Evolutionary conservation across 2,888 invertebrate species (phyloP), one percentile per base, ranked within the genome.

Genomic region (Tryphoninae sp.): DNA sequence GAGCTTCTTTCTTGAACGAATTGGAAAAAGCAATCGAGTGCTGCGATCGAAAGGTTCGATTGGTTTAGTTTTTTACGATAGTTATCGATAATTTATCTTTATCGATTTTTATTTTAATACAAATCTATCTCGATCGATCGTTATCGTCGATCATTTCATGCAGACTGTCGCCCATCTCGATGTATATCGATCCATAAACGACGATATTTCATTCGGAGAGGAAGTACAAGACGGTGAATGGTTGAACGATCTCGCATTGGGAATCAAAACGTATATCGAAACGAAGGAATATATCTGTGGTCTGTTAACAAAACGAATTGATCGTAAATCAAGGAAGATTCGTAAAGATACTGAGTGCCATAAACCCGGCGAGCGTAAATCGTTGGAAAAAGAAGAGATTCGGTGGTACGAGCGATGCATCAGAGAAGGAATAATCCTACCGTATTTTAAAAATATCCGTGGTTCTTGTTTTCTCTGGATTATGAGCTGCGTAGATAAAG

Each of bases 401-500:
- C 82, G 82, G 49, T 88, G 88, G 87, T 88, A 88, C 84, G 85
- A 85, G 84, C 80, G 77, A 58, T 89, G 88, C 85, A 77, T 84
- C 61, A 86, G 80, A 65, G 84, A 88, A 62, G 75, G 80, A 22
- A 85, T 84, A 64, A 83, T 87, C 49, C 55, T 86, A 8, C 87
- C 89, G 16, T 89, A 89, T 76, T 89, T 89, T 58, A 53, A 80
- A 75, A 86, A 82, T 55, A 83, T 86, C 58, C 62, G 71, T 9
- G 87, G 88, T 22, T 74, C 80, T 71, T 86, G 88, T 83, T 87
- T 86, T 81, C 84, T 85, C 13, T 87, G 84, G 86, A 67, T 88
- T 19, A 69, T 76, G 42, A 73, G 83, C 51, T 85, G 83, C 69
- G 74, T 84, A 22, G 71, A 84, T 49, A 73, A 75, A 55, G 83